phyloP scores from a whole-genome alignment of 2,113 vertebrate genomes.

The Hymenochirus boettgeri region DNA sequence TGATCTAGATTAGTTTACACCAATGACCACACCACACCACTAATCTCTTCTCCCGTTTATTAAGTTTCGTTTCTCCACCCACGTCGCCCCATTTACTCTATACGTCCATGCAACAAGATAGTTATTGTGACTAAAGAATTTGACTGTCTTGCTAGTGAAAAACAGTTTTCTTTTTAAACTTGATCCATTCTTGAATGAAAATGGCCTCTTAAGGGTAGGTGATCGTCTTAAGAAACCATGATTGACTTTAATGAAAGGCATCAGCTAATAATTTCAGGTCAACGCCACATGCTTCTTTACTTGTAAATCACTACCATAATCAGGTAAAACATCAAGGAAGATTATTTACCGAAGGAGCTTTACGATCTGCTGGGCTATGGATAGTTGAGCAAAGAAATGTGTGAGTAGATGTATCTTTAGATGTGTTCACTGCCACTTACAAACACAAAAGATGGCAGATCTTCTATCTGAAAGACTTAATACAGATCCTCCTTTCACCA shows the following conservation, averaged over 20 bases:
- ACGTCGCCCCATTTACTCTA: too few species aligned
- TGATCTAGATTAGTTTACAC: too few species aligned
- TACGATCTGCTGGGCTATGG: background rate
- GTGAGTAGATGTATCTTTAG: background rate
- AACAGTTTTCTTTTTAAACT: too few species aligned
- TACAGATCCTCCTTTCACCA: background rate
- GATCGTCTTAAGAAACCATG: background rate
- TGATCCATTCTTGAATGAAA: background rate
- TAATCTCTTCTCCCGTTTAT: too few species aligned
- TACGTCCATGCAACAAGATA: background rate
- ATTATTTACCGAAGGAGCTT: constrained; percentile 7
- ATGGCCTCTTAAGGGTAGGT: background rate
- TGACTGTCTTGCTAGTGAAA: too few species aligned
- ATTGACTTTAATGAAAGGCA: background rate
- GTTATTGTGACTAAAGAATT: background rate
- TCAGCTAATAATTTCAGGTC: too few species aligned
- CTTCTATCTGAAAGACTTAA: background rate
- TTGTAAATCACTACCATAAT: background rate
- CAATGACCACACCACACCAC: too few species aligned
- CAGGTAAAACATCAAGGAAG: background rate
- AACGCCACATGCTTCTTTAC: background rate
- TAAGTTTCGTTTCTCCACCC: too few species aligned
- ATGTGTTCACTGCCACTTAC: too few species aligned
- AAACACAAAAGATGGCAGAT: background rate
- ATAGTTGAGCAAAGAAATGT: background rate